phyloP scores from a whole-genome alignment of 1,140 invertebrate species.

The Zaprionus kolodkinae region DNA sequence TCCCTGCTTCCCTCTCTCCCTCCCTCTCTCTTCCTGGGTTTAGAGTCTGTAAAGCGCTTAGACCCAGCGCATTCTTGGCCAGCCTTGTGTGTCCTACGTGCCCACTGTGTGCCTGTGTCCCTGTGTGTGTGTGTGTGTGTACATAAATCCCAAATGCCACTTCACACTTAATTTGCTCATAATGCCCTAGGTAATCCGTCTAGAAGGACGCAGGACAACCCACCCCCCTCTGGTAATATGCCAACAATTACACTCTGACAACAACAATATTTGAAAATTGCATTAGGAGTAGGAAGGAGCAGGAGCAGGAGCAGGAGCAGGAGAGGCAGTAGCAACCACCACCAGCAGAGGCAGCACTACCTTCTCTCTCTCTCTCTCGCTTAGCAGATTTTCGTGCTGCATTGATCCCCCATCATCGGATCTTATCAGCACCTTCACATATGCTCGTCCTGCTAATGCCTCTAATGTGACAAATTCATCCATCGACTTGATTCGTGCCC shows the following conservation, averaged over 20 bases:
- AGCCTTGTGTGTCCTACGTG: background rate
- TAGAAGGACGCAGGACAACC: slow-evolving; percentile 35
- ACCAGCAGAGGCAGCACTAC: background rate
- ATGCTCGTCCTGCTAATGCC: slow-evolving; percentile 56
- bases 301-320: background rate
- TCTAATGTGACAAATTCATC: slow-evolving; percentile 80
- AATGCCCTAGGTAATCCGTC: slow-evolving; percentile 75
- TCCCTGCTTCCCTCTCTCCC: slow-evolving; percentile 13
- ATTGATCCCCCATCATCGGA: slow-evolving; percentile 21
- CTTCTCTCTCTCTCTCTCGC: background rate
- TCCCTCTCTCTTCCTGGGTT: slow-evolving; percentile 7
- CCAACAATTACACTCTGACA: slow-evolving; percentile 70
- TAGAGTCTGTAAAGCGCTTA: slow-evolving; percentile 46
- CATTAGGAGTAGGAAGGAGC: slow-evolving; percentile 47
- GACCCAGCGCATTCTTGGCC: slow-evolving; percentile 13
- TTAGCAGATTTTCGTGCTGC: slow-evolving; percentile 33
- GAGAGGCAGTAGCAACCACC: background rate
- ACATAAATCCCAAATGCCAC: slow-evolving; percentile 76
- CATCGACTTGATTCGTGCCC: slow-evolving; percentile 35
- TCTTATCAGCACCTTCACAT: slow-evolving; percentile 68
- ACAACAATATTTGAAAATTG: slow-evolving; percentile 72
- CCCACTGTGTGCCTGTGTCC: background rate
- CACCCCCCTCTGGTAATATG: slow-evolving; percentile 68
- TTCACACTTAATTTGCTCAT: slow-evolving; percentile 83
- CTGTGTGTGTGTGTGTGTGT: slow-evolving; percentile 37